phyloP scores from a whole-genome alignment of 2,888 invertebrate species.

The Netelia virgata region DNA sequence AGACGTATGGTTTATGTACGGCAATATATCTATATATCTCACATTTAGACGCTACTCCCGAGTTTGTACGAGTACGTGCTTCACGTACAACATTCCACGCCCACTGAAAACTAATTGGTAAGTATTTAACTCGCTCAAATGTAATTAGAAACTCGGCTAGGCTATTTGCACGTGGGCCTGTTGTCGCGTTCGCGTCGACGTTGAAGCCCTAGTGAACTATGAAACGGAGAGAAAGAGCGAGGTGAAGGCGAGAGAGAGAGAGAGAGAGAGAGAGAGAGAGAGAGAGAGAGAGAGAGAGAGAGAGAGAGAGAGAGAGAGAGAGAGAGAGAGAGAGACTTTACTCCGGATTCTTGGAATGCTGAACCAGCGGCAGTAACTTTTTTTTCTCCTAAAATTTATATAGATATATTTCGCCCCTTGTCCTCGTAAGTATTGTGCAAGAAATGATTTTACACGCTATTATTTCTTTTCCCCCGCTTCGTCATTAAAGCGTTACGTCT shows the following conservation, averaged over 20 bases:
- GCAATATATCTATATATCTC: conserved; percentile 12
- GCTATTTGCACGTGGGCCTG: conserved; percentile 72
- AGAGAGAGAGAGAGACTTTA: conserved; percentile 40
- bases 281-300: conserved; percentile 14
- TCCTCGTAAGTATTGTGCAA: neutral
- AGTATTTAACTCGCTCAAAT: conserved; percentile 76
- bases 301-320: conserved; percentile 25
- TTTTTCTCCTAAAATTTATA: conserved; percentile 6
- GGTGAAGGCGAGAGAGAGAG: neutral
- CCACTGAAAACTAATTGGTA: conserved; percentile 73
- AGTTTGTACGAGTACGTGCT: conserved; percentile 58
- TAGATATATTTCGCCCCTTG: neutral
- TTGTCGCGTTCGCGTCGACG: conserved; percentile 61
- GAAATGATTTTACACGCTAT: conserved; percentile 38
- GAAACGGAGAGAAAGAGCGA: neutral
- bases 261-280: conserved; percentile 3
- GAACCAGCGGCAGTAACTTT: conserved; percentile 18
- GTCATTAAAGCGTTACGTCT: conserved; percentile 7
- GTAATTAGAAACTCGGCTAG: conserved; percentile 73
- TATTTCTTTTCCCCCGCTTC: neutral
- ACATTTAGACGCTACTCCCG: conserved; percentile 57
- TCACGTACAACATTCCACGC: conserved; percentile 65
- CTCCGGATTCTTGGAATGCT: conserved; percentile 48
- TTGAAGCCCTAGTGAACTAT: conserved; percentile 57
- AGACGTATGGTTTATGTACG: neutral